Base-by-base conservation (phyloP, 2,113 vertebrate genomes). In the Poecilia latipinna region DNA sequence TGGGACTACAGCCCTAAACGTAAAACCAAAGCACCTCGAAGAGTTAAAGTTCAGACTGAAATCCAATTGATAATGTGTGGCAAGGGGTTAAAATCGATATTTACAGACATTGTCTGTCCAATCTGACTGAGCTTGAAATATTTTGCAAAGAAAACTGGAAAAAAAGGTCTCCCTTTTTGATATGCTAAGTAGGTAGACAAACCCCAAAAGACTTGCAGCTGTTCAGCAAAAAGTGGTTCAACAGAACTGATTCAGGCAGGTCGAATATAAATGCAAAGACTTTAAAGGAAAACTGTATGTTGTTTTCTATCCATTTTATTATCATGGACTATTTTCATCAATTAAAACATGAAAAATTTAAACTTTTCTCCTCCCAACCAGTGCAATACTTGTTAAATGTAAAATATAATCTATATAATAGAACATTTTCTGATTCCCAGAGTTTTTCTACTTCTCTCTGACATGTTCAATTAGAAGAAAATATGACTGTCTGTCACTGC, bases 401-500 rank as follows among this genome's bases (percentile, higher is more conserved):
- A 48, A 48, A 48, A 48, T 17, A 48, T 19, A 19, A 48, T 19
- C 13, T 48, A 48, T 48, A 17, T 7, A 48, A 19, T 48, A 7
- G 4, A 48, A 19, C 13, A 17, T 48, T 64, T 64, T 28, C n/a
- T 65, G 19, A 35, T 15, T 39, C 22, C n/a, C 32, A 3, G 7
- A 35, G 15, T 26, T 26, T 31, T 19, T 12, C 26, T 39, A 48
- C 65, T 80, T 72, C 67, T 62, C 65, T 24, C 70, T 63, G 69
- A 69, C 88, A 70, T 86, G 80, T 88, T 82, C 82, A 68, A 71
- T 76, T 67, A 85, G 63, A 83, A 39, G 62, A 69, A 75, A 37
- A 61, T 78, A 82, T 85, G 68, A 88, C 91, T 82, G 66, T 80
- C 83, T 88, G 79, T 87, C 87, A 88, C 79, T 73, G 80, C 80